These are phyloP conservation scores for Sminthurides bifidus DNA, from an alignment of 1,140 invertebrate genomes.

Conservation along the genomic window DNA sequence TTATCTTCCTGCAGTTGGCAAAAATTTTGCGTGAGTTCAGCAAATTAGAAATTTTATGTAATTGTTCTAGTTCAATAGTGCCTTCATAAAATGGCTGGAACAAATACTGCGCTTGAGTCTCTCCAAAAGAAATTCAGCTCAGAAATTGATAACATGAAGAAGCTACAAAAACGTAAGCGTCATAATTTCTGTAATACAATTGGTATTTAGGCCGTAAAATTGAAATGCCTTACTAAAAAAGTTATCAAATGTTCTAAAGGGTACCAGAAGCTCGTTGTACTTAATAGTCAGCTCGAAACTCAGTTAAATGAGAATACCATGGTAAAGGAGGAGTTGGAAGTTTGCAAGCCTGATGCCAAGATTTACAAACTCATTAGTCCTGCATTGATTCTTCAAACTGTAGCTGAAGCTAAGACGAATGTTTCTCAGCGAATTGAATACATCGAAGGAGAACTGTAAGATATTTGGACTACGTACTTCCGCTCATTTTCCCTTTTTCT, in stretches of 20 bases:
- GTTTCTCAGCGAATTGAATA: slow-evolving; percentile 6
- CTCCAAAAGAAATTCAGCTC: slow-evolving; percentile 2
- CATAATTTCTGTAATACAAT: not conserved
- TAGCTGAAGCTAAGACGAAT: not conserved
- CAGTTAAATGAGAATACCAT: slow-evolving; percentile 10
- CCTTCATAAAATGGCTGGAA: not conserved
- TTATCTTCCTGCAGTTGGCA: too few species aligned
- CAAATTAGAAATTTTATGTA: too few species aligned
- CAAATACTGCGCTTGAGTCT: not conserved
- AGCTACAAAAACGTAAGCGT: slow-evolving; percentile 5
- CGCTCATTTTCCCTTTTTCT: too few species aligned
- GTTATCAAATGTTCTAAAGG: not conserved
- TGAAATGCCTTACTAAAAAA: not conserved
- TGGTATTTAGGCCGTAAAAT: not conserved
- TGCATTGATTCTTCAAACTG: not conserved
- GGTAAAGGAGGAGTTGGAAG: slow-evolving; percentile 9
- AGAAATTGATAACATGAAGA: slow-evolving; percentile 9
- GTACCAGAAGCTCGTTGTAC: slow-evolving; percentile 3
- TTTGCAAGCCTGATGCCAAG: slow-evolving; percentile 4
- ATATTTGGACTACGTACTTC: too few species aligned
- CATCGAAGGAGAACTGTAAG: slow-evolving; percentile 9
- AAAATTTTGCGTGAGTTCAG: too few species aligned
- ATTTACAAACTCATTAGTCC: slow-evolving; percentile 4
- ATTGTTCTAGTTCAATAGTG: too few species aligned
- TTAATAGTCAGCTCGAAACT: slow-evolving; percentile 1